Evolutionary conservation across 2,888 invertebrate genomes (phyloP), one percentile per base, ranked within the genome.

Genomic region (Platynereis dumerilii): DNA sequence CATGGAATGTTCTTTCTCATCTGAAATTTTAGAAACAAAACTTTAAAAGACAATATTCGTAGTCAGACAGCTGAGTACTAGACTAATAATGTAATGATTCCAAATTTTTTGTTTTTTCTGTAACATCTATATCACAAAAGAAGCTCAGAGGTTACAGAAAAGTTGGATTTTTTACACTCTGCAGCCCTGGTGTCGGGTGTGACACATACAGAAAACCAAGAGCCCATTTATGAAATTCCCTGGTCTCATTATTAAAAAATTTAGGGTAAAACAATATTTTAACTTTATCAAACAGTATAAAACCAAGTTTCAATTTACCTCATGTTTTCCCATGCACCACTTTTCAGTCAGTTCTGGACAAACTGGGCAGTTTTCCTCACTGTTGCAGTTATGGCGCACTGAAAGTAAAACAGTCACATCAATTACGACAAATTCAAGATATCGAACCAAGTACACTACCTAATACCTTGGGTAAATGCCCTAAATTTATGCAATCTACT

Each of bases 1-100:
- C 94, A 95, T 12, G 94, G 93, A 74, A 96, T 93, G 57, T 94
- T 93, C 78, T 92, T 91, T 5, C 96, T 88, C 73, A 92, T 88
- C 89, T 92, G 85, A 34, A 34, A 12, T 24, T 82, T 7, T 12
- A 52, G 20, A 52, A 52, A 52, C 7, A n/a, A 85, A 60, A 45
- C 10, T 17, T 61, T 60, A 67, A 65, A 39, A 60, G 17, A 10
- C 7, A 48, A 48, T 48, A 5, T 10, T 7, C n/a, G n/a, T n/a
- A n/a, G n/a, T n/a, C n/a, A n/a, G n/a, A n/a, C n/a, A n/a, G n/a
- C n/a, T n/a, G n/a, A n/a, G n/a, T n/a, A n/a, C n/a, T n/a, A n/a
- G n/a, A n/a, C n/a, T n/a, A n/a, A n/a, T n/a, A n/a, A n/a, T n/a
- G n/a, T n/a, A n/a, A n/a, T n/a, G n/a, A n/a, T n/a, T n/a, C n/a